phyloP scores from a whole-genome alignment of 2,888 invertebrate species.

The Caenorhabditis sulstoni region DNA sequence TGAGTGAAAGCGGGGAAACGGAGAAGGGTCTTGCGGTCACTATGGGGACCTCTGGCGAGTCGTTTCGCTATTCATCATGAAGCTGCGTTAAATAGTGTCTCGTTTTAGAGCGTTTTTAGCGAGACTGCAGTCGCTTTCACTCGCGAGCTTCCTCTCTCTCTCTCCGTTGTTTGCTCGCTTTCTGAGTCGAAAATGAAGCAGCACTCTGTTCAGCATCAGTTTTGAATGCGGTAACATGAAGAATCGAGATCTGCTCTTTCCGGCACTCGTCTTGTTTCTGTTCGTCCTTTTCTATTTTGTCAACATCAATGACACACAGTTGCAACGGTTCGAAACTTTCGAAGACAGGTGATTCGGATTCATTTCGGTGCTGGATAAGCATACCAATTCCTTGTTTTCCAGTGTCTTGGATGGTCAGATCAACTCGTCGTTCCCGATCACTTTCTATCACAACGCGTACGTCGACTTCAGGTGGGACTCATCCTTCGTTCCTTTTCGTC shows the following conservation, averaged over 20 bases:
- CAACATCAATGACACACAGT: background rate
- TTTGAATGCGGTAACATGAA: slow-evolving; percentile 5
- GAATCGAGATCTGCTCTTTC: background rate
- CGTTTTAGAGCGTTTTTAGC: too few relatives aligned
- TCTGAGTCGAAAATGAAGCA: too few relatives aligned
- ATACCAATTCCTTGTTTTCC: too few relatives aligned
- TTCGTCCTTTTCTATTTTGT: slow-evolving; percentile 13
- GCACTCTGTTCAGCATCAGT: slow-evolving; percentile 5
- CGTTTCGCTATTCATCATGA: too few relatives aligned
- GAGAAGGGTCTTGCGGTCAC: background rate
- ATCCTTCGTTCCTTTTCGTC: background rate
- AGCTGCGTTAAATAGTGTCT: too few relatives aligned
- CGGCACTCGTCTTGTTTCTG: background rate
- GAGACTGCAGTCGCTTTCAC: too few relatives aligned
- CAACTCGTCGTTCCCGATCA: slow-evolving; percentile 33
- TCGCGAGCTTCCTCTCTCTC: too few relatives aligned
- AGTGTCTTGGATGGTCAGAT: slow-evolving; percentile 14
- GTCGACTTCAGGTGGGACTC: slow-evolving; percentile 15
- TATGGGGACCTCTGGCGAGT: too few relatives aligned
- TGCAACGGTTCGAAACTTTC: background rate
- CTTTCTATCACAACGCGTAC: slow-evolving; percentile 45
- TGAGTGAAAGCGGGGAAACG: background rate
- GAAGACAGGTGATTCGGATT: background rate
- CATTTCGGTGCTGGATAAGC: too few relatives aligned
- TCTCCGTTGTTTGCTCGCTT: too few relatives aligned